Evolutionary conservation across 2,797 vertebrate species (phyloP).

Genomic region (Capromys pilorides): DNA sequence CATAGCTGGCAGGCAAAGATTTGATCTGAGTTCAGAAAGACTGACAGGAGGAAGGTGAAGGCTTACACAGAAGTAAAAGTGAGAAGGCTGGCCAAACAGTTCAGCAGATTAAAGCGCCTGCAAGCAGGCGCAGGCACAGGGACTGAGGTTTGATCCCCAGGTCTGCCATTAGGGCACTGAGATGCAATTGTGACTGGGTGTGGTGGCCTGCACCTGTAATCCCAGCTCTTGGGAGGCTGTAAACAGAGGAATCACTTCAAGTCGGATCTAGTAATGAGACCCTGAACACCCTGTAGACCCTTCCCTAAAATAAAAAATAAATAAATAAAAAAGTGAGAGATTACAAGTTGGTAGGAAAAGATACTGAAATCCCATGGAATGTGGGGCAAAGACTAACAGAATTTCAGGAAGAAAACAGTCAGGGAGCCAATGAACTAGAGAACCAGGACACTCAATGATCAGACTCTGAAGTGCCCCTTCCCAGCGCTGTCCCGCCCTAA

Average conservation of each 20-base stretch:
- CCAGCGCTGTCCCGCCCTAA: background rate
- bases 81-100: too few species aligned
- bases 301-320: too few species aligned
- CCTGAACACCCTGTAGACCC: too few species aligned
- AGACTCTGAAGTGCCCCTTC: background rate
- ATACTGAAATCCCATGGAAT: background rate
- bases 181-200: too few species aligned
- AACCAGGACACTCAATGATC: background rate
- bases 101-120: too few species aligned
- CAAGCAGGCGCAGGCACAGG: too few species aligned
- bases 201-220: too few species aligned
- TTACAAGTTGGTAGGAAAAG: constrained; percentile 1
- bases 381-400: background rate
- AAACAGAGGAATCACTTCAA: too few species aligned
- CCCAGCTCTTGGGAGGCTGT: too few species aligned
- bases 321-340: background rate
- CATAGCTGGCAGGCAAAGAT: background rate
- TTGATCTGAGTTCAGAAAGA: constrained; percentile 14
- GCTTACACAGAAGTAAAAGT: background rate
- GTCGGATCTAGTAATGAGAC: too few species aligned
- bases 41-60: background rate
- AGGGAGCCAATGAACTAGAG: background rate
- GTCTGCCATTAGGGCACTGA: too few species aligned
- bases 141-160: too few species aligned
- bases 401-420: background rate